Base-by-base conservation (phyloP, 2,888 invertebrate genomes). In the Drosophila setosimentum region DNA sequence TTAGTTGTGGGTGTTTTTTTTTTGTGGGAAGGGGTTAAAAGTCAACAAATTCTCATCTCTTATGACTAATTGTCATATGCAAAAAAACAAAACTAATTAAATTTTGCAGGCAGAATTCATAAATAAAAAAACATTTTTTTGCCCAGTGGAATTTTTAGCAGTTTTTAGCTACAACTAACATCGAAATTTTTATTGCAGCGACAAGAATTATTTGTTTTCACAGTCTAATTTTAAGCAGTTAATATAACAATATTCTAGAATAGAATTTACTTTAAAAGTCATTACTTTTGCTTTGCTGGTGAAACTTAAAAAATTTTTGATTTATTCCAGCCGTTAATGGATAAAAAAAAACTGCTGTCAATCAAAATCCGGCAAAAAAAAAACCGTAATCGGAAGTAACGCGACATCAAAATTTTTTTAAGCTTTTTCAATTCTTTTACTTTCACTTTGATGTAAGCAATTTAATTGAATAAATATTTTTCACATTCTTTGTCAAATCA, bases 321-420 rank as follows among this genome's bases (percentile, higher is more conserved):
- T 80, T 80, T 80, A 80, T 74, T 74, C 50, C 27, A 29, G 55
- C 67, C 60, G 71, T 69, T 80, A 80, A 72, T 77, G 72, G 67
- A 51, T 61, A 67, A 24, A n/a, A 2, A 13, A 16, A 76, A 63
- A 68, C 65, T 68, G 40, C 72, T 71, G 68, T 45, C 73, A 50
- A 29, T 71, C 48, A 49, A 57, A 53, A 42, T 60, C 33, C 63
- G 49, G 40, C 29, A 65, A 16, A 32, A 64, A 67, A 57, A 30
- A 76, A 78, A 79, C 69, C 82, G 79, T 79, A 80, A 71, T 70
- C 74, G 75, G 69, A 81, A 81, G 16, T 68, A 73, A 58, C 55
- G 55, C 48, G 83, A 54, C 68, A 68, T 60, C 61, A 73, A 35
- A 55, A 51, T 57, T 27, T 24, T 33, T 3, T 2, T 30, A 11